These are phyloP conservation scores for Nomia melanderi DNA, from an alignment of 1,140 invertebrate genomes.

Conservation along the genomic window DNA sequence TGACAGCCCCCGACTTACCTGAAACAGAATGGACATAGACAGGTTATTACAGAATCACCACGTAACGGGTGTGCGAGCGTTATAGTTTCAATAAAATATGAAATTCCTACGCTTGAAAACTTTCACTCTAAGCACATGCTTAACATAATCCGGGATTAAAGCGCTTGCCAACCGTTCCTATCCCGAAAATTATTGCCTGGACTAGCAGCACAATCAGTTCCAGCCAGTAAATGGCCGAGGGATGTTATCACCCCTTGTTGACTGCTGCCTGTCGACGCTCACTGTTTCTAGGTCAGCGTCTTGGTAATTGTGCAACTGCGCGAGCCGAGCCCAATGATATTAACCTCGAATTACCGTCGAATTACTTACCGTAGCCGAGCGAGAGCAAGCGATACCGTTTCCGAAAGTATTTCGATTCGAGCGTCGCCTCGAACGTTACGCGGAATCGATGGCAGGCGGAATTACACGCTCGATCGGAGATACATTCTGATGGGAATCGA, in stretches of 20 bases:
- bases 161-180: background rate
- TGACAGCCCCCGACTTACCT: background rate
- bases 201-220: slow-evolving; percentile 27
- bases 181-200: slow-evolving; percentile 13
- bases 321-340: background rate
- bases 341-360: slow-evolving; percentile 15
- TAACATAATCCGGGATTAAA: background rate
- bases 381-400: background rate
- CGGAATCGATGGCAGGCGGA: background rate
- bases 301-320: slow-evolving; percentile 6
- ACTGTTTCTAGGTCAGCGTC: slow-evolving; percentile 36
- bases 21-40: background rate
- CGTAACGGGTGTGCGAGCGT: too few relatives aligned
- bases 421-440: background rate
- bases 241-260: slow-evolving; percentile 43
- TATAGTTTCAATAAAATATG: too few relatives aligned
- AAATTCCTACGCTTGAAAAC: background rate
- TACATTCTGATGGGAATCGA: background rate
- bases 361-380: background rate
- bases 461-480: background rate
- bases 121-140: background rate
- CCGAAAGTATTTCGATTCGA: background rate
- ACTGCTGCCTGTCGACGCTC: slow-evolving; percentile 36
- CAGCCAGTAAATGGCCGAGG: slow-evolving; percentile 32
- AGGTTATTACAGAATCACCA: background rate